Conservation (phyloP, 2,113 vertebrate genomes). For the Glaucomys volans region DNA sequence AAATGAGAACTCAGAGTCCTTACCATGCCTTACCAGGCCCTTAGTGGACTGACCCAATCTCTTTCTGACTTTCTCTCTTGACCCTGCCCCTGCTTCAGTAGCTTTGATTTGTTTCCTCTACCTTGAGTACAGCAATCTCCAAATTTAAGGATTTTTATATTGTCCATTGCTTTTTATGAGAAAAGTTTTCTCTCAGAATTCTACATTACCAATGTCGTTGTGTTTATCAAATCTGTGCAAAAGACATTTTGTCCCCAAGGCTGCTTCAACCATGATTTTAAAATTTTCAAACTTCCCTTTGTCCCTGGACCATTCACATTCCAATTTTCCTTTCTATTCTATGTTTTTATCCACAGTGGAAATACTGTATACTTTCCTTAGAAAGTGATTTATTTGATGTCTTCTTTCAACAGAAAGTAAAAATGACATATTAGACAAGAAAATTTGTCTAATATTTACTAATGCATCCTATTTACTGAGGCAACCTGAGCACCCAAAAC, state of each 20-base stretch:
- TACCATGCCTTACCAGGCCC: background rate
- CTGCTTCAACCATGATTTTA: background rate
- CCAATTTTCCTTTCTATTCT: background rate
- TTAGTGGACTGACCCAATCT: background rate
- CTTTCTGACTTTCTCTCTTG: background rate
- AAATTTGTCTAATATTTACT: background rate
- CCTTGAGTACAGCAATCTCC: background rate
- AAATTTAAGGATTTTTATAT: background rate
- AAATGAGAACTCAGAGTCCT: background rate
- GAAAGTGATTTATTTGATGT: background rate
- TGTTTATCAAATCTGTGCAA: background rate
- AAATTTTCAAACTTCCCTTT: background rate
- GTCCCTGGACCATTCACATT: background rate
- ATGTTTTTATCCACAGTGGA: background rate
- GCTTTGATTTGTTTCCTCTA: background rate
- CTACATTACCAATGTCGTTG: background rate
- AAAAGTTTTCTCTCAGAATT: background rate
- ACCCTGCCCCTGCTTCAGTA: accelerated
- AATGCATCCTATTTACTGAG: background rate
- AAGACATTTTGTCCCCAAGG: background rate
- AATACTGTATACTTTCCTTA: background rate
- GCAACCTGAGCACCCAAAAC: background rate
- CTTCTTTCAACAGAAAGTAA: background rate
- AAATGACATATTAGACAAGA: background rate
- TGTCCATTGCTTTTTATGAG: background rate